Evolutionary conservation across 2,888 invertebrate species (phyloP), one percentile per base, ranked within the genome.

Genomic region (Micoletzkya japonica): DNA sequence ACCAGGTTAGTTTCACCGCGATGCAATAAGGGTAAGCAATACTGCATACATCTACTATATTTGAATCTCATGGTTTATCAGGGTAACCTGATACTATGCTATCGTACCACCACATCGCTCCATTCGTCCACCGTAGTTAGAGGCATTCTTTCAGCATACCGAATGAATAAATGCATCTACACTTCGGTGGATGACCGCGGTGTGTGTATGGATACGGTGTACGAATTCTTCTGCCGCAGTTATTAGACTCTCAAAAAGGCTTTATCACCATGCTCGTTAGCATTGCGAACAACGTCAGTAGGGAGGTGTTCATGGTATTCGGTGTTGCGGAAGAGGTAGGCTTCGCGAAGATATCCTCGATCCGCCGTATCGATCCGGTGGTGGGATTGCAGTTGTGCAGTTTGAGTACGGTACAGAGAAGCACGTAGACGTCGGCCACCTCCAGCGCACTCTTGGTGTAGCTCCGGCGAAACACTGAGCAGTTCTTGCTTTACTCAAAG

Each of bases 81-180:
- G n/a, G n/a, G n/a, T n/a, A n/a, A n/a, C n/a, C n/a, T n/a, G n/a
- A n/a, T n/a, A n/a, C n/a, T n/a, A n/a, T n/a, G n/a, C n/a, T n/a
- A n/a, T 60, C 37, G 1, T 34, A 14, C 20, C 6, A 14, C 24
- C 52, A 14, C 24, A 6, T 52, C n/a, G 24, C 26, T 39, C 36
- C 37, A 28, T 24, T 60, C 34, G 50, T 69, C 74, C 75, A 64
- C 74, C 72, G 73, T 59, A 73, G 77, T 77, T 73, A 68, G 60
- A 57, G 39, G 72, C 73, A 73, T 77, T 77, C 67, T 73, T 74
- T 77, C 77, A 36, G 28, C 58, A 52, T 28, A 39, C 37, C 49
- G n/a, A 2, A 32, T 17, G n/a, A 58, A 77, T 77, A 77, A 77
- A 77, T 77, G 77, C 77, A 77, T 77, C 77, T 75, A 72, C 76